Conservation (phyloP, 2,888 invertebrate genomes). For the Saturnia pavonia region DNA sequence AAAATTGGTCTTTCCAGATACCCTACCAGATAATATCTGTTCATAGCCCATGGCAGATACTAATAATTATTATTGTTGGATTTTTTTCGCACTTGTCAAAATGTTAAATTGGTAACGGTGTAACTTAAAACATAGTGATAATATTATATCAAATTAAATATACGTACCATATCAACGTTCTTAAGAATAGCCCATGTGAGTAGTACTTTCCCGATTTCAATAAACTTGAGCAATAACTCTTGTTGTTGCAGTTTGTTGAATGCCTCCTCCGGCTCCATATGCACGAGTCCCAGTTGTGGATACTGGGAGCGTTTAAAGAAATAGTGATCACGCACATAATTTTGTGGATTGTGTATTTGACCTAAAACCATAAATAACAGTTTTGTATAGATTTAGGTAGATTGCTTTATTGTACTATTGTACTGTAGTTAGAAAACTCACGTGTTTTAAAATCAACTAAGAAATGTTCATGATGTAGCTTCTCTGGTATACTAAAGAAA, state of each 20-base stretch:
- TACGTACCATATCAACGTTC: conserved; percentile 91
- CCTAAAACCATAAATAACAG: conserved; percentile 75
- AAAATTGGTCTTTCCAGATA: too few relatives aligned
- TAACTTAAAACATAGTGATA: neutral
- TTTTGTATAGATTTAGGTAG: neutral
- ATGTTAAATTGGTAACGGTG: neutral
- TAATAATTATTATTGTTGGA: neutral
- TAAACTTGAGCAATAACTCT: conserved; percentile 95
- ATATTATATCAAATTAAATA: neutral
- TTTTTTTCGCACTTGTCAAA: neutral
- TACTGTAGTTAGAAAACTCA: conserved; percentile 69
- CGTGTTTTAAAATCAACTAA: conserved; percentile 99
- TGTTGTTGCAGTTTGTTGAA: conserved; percentile 94
- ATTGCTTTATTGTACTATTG: neutral
- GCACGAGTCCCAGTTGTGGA: conserved; percentile 96
- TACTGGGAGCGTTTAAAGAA: conserved; percentile 98
- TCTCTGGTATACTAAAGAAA: conserved; percentile 97
- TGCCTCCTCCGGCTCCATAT: conserved; percentile 96
- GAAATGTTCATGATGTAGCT: conserved; percentile 93
- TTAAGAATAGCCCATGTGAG: conserved; percentile 95
- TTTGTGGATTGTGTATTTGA: conserved; percentile 97
- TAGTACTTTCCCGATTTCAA: conserved; percentile 97
- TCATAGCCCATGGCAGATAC: too few relatives aligned
- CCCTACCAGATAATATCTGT: too few relatives aligned
- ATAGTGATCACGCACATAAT: conserved; percentile 97